phyloP scores from a whole-genome alignment of 2,113 vertebrate genomes.

The Laticauda laticaudata region DNA sequence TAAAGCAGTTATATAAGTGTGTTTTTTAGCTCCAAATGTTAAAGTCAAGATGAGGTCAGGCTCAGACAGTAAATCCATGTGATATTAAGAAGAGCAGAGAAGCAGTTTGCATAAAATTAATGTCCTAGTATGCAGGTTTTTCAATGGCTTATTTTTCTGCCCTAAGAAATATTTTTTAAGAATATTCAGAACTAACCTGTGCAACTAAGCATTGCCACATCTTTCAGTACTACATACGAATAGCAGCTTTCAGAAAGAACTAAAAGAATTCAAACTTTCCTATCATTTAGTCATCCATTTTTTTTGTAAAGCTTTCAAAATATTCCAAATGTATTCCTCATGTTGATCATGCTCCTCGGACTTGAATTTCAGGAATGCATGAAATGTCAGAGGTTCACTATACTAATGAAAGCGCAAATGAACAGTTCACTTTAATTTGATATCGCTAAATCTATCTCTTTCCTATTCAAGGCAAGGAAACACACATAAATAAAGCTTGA shows the following conservation, averaged over 20 bases:
- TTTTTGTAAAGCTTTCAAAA: neutral
- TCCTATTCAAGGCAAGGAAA: neutral
- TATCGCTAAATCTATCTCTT: neutral
- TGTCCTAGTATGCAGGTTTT: accelerated
- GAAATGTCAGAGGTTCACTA: neutral
- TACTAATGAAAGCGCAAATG: neutral
- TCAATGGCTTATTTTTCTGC: neutral
- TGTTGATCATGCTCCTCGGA: neutral
- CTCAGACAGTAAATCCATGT: neutral
- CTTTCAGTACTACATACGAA: neutral
- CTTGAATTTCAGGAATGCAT: neutral
- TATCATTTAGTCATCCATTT: neutral
- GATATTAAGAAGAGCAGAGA: neutral
- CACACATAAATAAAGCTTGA: neutral
- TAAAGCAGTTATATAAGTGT: neutral
- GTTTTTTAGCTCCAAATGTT: neutral
- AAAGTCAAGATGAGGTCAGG: neutral
- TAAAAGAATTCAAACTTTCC: neutral
- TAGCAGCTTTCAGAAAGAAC: neutral
- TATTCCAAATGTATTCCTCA: neutral
- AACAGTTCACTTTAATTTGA: neutral
- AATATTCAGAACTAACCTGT: neutral
- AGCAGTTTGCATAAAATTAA: neutral
- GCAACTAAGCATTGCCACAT: neutral
- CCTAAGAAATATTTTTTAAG: neutral